phyloP scores from a whole-genome alignment of 2,113 vertebrate genomes.

The Cinclus mexicanus region DNA sequence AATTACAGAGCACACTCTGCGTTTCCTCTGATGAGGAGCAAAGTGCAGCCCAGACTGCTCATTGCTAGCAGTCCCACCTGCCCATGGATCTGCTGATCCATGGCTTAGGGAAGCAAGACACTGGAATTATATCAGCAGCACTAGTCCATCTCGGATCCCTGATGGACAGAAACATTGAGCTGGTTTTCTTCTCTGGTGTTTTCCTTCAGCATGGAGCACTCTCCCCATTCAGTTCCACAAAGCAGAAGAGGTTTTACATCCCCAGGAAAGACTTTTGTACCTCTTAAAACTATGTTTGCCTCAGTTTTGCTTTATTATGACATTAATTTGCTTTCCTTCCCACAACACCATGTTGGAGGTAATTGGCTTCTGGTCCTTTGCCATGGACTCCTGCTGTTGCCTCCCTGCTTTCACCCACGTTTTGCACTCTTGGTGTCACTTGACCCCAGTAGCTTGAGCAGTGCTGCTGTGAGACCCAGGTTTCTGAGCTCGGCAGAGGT shows the following conservation, averaged over 20 bases:
- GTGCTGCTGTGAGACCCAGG: background rate
- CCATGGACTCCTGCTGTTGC: background rate
- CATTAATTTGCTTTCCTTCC: background rate
- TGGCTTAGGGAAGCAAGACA: background rate
- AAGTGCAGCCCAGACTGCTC: background rate
- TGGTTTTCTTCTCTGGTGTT: background rate
- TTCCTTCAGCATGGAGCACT: background rate
- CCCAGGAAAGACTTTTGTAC: background rate
- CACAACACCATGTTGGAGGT: background rate
- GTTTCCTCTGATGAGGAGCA: background rate
- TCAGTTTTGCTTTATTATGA: background rate
- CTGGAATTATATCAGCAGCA: background rate
- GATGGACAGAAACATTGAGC: accelerated
- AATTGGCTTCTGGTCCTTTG: background rate
- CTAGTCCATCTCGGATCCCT: background rate
- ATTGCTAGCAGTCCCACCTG: background rate
- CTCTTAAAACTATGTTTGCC: background rate
- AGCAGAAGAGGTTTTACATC: background rate
- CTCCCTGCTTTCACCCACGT: background rate
- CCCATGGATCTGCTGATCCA: background rate
- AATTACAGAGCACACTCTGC: background rate
- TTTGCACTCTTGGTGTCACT: background rate
- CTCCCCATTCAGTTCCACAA: background rate
- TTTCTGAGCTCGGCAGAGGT: slow-evolving; percentile 5
- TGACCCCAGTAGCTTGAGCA: background rate